Conservation (phyloP, 2,113 vertebrate species). For the Cochlearius cochlearius region DNA sequence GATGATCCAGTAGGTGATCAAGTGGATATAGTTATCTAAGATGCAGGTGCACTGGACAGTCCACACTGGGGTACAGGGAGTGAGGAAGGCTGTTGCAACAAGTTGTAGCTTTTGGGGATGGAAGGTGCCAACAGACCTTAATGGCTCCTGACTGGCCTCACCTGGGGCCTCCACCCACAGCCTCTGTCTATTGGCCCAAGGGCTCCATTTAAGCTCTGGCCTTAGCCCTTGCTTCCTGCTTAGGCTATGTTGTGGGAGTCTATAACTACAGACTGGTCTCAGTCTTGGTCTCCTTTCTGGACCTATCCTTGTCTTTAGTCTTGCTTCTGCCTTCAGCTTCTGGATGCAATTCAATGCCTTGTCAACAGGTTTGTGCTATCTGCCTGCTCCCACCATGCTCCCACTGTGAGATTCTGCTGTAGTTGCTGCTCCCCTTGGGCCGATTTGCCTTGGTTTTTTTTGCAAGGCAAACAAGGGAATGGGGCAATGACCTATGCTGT, state of each 20-base stretch:
- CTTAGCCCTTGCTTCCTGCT: rapidly evolving
- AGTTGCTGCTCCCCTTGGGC: not conserved
- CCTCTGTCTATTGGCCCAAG: not conserved
- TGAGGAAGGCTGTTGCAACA: not conserved
- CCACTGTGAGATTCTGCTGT: not conserved
- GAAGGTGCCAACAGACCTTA: not conserved
- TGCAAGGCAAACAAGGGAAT: not conserved
- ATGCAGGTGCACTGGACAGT: not conserved
- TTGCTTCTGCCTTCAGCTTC: not conserved
- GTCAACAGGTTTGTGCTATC: not conserved
- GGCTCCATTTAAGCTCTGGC: not conserved
- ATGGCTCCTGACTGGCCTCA: not conserved
- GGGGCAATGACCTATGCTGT: not conserved
- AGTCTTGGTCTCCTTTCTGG: not conserved
- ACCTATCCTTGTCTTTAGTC: not conserved
- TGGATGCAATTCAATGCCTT: not conserved
- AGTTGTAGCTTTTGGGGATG: not conserved
- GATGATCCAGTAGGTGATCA: not conserved
- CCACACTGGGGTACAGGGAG: not conserved
- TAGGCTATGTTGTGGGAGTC: not conserved
- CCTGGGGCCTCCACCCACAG: not conserved
- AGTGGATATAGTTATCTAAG: not conserved
- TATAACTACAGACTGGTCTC: rapidly evolving
- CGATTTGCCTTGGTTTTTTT: not conserved
- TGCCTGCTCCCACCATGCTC: not conserved